phyloP scores from a whole-genome alignment of 2,113 vertebrate genomes.

The Suricata suricatta region DNA sequence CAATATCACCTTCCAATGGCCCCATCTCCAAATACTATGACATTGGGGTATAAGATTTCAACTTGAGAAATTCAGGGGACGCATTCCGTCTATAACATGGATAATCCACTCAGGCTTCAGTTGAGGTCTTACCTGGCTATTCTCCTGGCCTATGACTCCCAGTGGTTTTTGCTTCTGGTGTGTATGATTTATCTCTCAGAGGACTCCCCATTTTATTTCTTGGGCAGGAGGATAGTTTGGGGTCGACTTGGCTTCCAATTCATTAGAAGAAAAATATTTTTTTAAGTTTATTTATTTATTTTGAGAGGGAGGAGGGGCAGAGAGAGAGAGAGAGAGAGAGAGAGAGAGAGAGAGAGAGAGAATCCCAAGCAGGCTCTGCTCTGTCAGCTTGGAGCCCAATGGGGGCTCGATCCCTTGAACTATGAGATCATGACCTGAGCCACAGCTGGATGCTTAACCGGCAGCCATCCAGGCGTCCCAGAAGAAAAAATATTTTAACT shows the following conservation, averaged over 20 bases:
- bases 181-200: neutral
- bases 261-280: neutral
- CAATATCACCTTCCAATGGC: neutral
- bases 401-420: too few relatives aligned
- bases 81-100: neutral
- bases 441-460: too few relatives aligned
- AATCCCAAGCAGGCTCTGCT: too few relatives aligned
- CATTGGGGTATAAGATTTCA: neutral
- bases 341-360: too few relatives aligned
- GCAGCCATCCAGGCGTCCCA: too few relatives aligned
- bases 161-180: neutral
- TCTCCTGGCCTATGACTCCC: neutral
- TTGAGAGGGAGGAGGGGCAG: too few relatives aligned
- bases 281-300: too few relatives aligned
- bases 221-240: neutral
- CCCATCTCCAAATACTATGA: neutral
- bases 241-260: neutral
- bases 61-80: too few relatives aligned
- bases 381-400: too few relatives aligned
- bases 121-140: too few relatives aligned
- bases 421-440: too few relatives aligned
- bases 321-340: too few relatives aligned
- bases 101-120: fast-evolving
- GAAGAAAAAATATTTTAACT: neutral
- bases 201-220: neutral